Percentiles rank a stretch among this genome's conserved stretches.
Conservation (phyloP, 2,888 invertebrate species). For the Zaprionus lineosus region DNA sequence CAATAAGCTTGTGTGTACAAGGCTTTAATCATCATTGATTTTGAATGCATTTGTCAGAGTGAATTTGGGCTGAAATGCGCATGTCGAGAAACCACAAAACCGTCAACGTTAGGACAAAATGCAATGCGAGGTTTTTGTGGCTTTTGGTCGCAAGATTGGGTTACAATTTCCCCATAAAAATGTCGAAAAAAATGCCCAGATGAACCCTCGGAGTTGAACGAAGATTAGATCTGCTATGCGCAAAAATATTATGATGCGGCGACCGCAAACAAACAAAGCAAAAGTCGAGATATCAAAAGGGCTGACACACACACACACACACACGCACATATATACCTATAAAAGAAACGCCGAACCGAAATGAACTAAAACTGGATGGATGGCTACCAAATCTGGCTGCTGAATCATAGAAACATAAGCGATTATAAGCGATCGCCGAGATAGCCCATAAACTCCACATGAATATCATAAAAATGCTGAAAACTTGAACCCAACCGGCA, state of each 20-base stretch:
- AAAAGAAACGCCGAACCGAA: no score
- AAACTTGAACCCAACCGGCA: conserved; percentile 44
- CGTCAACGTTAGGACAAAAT: conserved; percentile 76
- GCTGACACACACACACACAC: conserved; percentile 33
- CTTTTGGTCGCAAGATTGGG: conserved; percentile 56
- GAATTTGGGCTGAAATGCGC: conserved; percentile 53
- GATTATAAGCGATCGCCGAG: conserved; percentile 66
- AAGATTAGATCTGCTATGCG: conserved; percentile 75
- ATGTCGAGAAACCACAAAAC: conserved; percentile 54
- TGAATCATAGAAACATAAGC: conserved; percentile 74
- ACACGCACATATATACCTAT: neutral
- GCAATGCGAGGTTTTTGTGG: conserved; percentile 68
- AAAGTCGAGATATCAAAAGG: conserved; percentile 56
- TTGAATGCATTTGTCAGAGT: conserved; percentile 63
- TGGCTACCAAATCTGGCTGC: conserved; percentile 70
- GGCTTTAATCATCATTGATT: conserved; percentile 11
- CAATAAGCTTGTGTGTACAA: no score
- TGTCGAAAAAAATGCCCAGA: conserved; percentile 62
- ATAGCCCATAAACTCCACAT: conserved; percentile 55
- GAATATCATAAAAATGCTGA: conserved; percentile 25
- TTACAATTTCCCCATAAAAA: conserved; percentile 77
- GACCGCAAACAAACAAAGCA: conserved; percentile 68
- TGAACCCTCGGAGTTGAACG: conserved; percentile 58
- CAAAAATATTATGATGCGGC: conserved; percentile 75
- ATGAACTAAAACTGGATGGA: conserved; percentile 55